Evolutionary conservation across 2,113 vertebrate genomes (phyloP).

Genomic region (Pterocles orientalis): DNA sequence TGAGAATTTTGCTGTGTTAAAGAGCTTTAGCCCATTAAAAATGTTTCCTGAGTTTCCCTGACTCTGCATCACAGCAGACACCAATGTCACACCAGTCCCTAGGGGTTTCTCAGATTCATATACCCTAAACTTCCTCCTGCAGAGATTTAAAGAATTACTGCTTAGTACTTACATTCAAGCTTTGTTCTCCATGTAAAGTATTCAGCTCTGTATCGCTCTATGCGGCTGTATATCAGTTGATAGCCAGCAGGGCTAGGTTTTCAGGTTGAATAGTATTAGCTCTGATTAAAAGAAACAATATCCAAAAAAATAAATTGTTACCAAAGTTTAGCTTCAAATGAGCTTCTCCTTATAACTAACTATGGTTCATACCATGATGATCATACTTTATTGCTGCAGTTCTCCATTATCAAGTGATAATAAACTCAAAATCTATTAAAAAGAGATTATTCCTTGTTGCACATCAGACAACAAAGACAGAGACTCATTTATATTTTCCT

Average conservation of each 20-base stretch:
- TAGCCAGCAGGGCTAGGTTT: not conserved
- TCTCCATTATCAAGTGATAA: not conserved
- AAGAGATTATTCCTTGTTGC: not conserved
- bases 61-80: slow-evolving; percentile 10
- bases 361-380: not conserved
- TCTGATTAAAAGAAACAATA: not conserved
- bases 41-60: slow-evolving; percentile 5
- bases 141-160: slow-evolving; percentile 47
- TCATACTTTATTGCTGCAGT: not conserved
- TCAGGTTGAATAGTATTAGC: not conserved
- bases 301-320: not conserved
- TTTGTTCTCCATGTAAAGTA: slow-evolving; percentile 44
- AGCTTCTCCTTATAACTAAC: not conserved
- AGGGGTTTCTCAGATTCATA: not conserved
- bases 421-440: not conserved
- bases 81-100: not conserved
- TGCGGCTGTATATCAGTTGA: not conserved
- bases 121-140: not conserved
- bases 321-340: not conserved
- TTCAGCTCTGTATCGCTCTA: not conserved
- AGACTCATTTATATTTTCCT: not conserved
- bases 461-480: not conserved
- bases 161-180: slow-evolving; percentile 25
- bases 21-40: slow-evolving; percentile 12
- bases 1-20: not conserved